Percentiles rank a stretch among this genome's conserved stretches.
These are phyloP conservation scores for Phrynosoma blainvillii DNA, from an alignment of 2,113 vertebrate species.

Conservation along the genomic window DNA sequence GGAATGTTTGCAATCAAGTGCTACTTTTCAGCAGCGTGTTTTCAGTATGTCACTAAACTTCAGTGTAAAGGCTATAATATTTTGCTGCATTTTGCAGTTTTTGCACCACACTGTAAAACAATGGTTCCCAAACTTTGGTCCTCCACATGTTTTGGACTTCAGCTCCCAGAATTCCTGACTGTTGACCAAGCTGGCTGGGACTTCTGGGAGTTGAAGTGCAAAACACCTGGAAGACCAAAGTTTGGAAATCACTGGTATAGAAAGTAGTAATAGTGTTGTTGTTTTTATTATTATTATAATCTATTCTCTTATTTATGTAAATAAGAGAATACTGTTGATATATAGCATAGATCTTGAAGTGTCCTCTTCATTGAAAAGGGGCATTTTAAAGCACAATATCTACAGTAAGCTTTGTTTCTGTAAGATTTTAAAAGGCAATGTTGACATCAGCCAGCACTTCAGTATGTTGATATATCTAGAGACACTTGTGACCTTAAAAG, in stretches of 20 bases:
- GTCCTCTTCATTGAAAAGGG: background rate
- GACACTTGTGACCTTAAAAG: background rate
- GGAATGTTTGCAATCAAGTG: constrained; percentile 29
- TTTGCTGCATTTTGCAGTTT: no score
- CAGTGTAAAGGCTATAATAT: background rate
- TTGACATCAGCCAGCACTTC: background rate
- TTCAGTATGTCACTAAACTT: constrained; percentile 8
- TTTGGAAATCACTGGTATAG: background rate
- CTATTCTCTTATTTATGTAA: no score
- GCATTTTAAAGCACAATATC: background rate
- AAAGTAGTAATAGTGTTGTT: background rate
- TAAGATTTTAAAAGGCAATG: background rate
- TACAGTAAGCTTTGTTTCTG: background rate
- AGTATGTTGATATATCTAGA: background rate
- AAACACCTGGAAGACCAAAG: no score
- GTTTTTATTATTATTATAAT: no score
- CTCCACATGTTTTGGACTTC: no score
- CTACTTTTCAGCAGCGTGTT: background rate
- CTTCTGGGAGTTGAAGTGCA: no score
- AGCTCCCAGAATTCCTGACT: no score
- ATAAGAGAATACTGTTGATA: background rate
- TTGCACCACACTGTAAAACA: no score
- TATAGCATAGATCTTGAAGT: no score
- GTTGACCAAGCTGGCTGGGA: no score
- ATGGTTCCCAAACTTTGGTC: no score